These are phyloP conservation scores for Tragelaphus eurycerus DNA, from an alignment of 2,797 vertebrate species.

Conservation along the genomic window DNA sequence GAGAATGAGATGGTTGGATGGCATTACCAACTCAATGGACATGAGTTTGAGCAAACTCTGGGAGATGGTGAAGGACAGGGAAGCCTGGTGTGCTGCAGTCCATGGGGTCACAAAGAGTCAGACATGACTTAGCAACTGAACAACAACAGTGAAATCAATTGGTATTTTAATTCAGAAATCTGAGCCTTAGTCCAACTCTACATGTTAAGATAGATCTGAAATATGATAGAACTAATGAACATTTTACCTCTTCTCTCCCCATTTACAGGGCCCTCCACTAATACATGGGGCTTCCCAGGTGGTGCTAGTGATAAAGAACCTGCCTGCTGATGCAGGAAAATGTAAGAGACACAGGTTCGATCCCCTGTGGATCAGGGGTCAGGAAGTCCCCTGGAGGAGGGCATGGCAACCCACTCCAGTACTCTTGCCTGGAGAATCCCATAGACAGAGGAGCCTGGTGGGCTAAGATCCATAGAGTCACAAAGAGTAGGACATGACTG, in stretches of 20 bases:
- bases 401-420: neutral
- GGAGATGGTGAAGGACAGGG: neutral
- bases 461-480: neutral
- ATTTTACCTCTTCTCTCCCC: neutral
- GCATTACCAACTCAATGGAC: neutral
- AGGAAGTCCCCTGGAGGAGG: neutral
- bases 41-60: neutral
- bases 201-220: neutral
- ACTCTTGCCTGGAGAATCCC: neutral
- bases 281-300: neutral
- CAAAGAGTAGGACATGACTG: neutral
- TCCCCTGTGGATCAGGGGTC: neutral
- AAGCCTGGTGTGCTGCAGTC: neutral
- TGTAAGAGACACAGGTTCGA: neutral
- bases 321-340: neutral
- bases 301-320: neutral
- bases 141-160: neutral
- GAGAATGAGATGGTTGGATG: neutral
- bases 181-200: neutral
- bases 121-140: neutral
- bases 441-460: neutral
- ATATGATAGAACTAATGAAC: neutral
- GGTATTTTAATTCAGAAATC: conserved; percentile 18
- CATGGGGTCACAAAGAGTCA: neutral
- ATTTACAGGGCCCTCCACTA: neutral